Evolutionary conservation across 2,797 vertebrate species (phyloP).

Genomic region (Urosaurus nigricauda): DNA sequence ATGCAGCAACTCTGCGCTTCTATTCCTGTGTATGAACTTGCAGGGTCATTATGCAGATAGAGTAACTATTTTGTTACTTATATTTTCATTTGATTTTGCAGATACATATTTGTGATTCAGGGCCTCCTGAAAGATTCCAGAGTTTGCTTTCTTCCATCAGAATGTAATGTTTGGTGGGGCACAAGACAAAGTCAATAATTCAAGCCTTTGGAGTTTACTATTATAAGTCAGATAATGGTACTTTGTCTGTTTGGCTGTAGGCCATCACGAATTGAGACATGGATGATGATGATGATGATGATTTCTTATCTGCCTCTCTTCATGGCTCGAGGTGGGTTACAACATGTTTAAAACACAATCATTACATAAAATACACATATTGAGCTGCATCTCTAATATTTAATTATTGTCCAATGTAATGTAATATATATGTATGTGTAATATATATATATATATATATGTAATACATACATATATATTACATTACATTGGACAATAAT

Average conservation of each 20-base stretch:
- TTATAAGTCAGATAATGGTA: not conserved
- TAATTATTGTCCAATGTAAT: too few species aligned
- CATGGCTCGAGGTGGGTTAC: too few species aligned
- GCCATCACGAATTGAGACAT: not conserved
- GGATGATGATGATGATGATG: too few species aligned
- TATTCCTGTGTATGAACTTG: not conserved
- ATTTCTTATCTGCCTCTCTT: too few species aligned
- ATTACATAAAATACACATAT: too few species aligned
- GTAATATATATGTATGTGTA: too few species aligned
- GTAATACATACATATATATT: too few species aligned
- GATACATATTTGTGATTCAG: not conserved
- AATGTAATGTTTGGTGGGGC: not conserved
- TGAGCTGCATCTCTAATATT: too few species aligned
- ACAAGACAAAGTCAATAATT: not conserved
- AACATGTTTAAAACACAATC: too few species aligned
- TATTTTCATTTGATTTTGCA: not conserved
- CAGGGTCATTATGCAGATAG: not conserved
- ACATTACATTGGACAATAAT: too few species aligned
- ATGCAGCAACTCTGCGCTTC: not conserved
- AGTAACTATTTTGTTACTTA: not conserved
- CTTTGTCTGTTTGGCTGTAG: not conserved
- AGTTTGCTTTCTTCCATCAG: not conserved
- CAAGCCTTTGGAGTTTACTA: not conserved
- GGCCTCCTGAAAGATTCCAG: not conserved
- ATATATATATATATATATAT: too few species aligned